Conservation (phyloP, 2,113 vertebrate species). For the Labeo rohita region DNA sequence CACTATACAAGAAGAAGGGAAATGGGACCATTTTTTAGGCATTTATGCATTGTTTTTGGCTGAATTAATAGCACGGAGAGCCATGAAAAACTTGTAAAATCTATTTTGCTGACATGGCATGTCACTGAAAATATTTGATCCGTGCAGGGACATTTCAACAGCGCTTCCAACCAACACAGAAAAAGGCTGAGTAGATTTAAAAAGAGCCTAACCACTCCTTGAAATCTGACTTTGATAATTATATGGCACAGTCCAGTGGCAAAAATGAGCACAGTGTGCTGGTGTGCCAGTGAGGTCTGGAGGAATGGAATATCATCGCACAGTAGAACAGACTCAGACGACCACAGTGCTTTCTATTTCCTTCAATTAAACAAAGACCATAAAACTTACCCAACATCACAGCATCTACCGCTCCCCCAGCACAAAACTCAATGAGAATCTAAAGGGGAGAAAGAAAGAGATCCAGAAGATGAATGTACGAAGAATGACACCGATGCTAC, state of each 20-base stretch:
- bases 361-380: conserved; percentile 38
- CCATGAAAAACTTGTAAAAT: conserved; percentile 3
- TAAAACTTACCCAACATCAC: conserved; percentile 93
- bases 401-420: conserved; percentile 96
- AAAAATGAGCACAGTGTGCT: conserved; percentile 33
- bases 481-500: not conserved
- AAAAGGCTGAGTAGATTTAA: conserved; percentile 52
- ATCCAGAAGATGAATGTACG: not conserved
- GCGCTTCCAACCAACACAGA: conserved; percentile 50
- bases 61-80: not conserved
- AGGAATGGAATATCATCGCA: conserved; percentile 44
- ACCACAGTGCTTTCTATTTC: conserved; percentile 50
- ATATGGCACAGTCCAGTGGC: conserved; percentile 57
- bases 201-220: conserved; percentile 63
- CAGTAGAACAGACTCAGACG: conserved; percentile 51
- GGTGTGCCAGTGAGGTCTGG: conserved; percentile 45
- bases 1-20: not conserved
- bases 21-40: not conserved
- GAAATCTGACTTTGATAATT: conserved; percentile 73
- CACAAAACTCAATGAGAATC: conserved; percentile 99
- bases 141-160: conserved; percentile 42
- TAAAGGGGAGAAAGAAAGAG: conserved; percentile 63
- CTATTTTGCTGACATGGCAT: conserved; percentile 11
- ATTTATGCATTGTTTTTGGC: not conserved
- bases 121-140: conserved; percentile 24